Conservation (phyloP, 2,888 invertebrate species). For the Bursaphelenchus okinawaensis region DNA sequence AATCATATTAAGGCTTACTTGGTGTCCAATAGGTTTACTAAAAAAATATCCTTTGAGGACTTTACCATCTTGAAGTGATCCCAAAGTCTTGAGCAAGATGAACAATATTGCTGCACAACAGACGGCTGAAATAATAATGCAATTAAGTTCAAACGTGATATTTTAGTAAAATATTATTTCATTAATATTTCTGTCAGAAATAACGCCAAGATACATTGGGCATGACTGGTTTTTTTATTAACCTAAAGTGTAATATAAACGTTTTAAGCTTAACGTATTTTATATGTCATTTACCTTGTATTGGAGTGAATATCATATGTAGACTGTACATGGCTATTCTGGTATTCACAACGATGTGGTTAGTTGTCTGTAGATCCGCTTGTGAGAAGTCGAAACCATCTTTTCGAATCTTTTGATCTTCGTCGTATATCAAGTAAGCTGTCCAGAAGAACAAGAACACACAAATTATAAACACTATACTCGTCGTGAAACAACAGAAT, state of each 20-base stretch:
- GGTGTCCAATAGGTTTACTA: constrained; percentile 52
- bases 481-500: constrained; percentile 39
- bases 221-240: neutral
- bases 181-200: neutral
- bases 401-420: constrained; percentile 29
- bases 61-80: constrained; percentile 33
- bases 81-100: constrained; percentile 42
- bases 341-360: constrained; percentile 54
- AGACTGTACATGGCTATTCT: constrained; percentile 56
- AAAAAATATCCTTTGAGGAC: constrained; percentile 54
- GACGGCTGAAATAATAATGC: constrained; percentile 43
- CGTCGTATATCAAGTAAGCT: constrained; percentile 46
- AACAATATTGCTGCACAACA: constrained; percentile 38
- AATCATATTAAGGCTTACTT: constrained; percentile 26
- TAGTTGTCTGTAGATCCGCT: constrained; percentile 30
- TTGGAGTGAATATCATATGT: constrained; percentile 50
- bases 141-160: neutral
- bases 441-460: constrained; percentile 51
- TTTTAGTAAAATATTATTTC: neutral
- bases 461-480: constrained; percentile 42
- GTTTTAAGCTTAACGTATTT: neutral
- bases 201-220: neutral
- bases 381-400: constrained; percentile 29
- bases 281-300: constrained; percentile 39
- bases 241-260: too few species aligned